Evolutionary conservation across 2,888 invertebrate species (phyloP).

Genomic region (Caenorhabditis wallacei): DNA sequence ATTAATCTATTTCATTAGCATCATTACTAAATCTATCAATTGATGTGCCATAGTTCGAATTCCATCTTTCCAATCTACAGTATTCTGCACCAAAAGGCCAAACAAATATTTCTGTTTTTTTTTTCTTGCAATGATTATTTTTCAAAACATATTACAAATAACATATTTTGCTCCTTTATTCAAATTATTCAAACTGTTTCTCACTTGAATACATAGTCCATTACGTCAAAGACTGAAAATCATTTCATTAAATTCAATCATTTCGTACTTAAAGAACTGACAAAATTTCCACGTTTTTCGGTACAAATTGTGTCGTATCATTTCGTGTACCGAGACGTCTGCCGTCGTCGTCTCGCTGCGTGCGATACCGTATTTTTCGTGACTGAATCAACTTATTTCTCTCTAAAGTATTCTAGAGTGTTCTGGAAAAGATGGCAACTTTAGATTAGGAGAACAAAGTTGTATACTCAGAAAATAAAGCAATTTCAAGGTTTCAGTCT

Average conservation of each 20-base stretch:
- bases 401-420: not conserved
- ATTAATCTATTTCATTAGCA: too few species aligned
- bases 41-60: too few species aligned
- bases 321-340: slow-evolving; percentile 32
- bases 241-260: not conserved
- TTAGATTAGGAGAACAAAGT: not conserved
- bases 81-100: too few species aligned
- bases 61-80: too few species aligned
- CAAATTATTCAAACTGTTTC: too few species aligned
- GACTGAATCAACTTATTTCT: slow-evolving; percentile 6
- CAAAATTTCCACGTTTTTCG: not conserved
- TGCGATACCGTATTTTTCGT: slow-evolving; percentile 50
- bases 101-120: too few species aligned
- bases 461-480: too few species aligned
- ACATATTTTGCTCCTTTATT: too few species aligned
- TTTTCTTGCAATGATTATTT: too few species aligned
- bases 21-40: too few species aligned
- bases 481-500: not conserved
- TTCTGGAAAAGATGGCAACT: not conserved
- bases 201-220: too few species aligned
- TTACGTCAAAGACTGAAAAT: not conserved
- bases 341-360: slow-evolving; percentile 18
- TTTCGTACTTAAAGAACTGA: not conserved
- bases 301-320: slow-evolving; percentile 46
- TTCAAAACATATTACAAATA: too few species aligned